phyloP scores from a whole-genome alignment of 2,113 vertebrate genomes.

The Urocitellus parryii region DNA sequence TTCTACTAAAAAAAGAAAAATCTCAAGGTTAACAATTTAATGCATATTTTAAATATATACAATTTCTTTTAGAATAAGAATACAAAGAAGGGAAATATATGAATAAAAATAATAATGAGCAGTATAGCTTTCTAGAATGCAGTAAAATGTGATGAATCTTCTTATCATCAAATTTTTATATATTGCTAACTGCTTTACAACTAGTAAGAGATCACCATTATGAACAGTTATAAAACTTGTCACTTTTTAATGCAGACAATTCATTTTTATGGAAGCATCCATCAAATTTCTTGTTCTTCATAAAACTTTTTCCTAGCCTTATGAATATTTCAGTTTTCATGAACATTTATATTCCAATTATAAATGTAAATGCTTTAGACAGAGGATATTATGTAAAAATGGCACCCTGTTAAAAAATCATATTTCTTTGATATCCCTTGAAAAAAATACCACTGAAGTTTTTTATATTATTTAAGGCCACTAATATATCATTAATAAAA shows the following conservation, averaged over 20 bases:
- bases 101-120: conserved; percentile 63
- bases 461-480: background rate
- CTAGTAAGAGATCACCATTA: conserved; percentile 78
- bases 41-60: conserved; percentile 10
- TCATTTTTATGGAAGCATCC: conserved; percentile 71
- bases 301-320: conserved; percentile 64
- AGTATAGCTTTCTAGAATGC: conserved; percentile 61
- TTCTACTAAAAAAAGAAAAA: background rate
- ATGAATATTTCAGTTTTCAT: conserved; percentile 74
- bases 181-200: conserved; percentile 71
- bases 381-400: conserved; percentile 38
- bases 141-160: conserved; percentile 57
- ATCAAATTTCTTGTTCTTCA: conserved; percentile 70
- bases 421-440: background rate
- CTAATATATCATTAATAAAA: background rate
- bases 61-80: conserved; percentile 64
- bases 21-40: background rate
- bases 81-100: background rate
- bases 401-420: background rate
- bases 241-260: conserved; percentile 73
- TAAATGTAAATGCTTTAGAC: conserved; percentile 61
- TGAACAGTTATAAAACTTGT: conserved; percentile 72
- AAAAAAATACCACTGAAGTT: background rate
- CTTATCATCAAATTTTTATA: conserved; percentile 67
- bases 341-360: conserved; percentile 60